Conservation (phyloP, 2,888 invertebrate species). For the Cryptus viduatorius region DNA sequence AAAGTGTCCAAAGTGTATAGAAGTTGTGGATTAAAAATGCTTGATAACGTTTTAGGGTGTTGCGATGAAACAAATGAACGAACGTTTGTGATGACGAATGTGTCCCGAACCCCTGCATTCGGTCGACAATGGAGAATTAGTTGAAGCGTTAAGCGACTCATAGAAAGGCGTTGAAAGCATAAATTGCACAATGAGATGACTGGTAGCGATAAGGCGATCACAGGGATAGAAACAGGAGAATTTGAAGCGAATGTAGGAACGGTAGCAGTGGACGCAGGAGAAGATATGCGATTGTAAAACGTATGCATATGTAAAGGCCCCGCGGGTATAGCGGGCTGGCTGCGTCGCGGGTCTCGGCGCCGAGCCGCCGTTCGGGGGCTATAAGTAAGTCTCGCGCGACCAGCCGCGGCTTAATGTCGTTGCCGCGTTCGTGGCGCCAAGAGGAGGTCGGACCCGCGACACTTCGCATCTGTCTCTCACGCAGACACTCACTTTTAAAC, state of each 20-base stretch:
- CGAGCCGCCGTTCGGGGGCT: slow-evolving; percentile 75
- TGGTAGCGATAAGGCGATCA: not conserved
- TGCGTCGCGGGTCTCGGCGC: slow-evolving; percentile 64
- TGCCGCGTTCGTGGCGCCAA: slow-evolving; percentile 84
- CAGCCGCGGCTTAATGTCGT: slow-evolving; percentile 83
- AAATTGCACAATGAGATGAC: slow-evolving; percentile 3
- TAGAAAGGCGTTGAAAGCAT: no score
- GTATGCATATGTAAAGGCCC: slow-evolving; percentile 42
- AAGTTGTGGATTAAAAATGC: no score
- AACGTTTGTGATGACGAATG: no score
- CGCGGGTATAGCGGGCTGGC: slow-evolving; percentile 59
- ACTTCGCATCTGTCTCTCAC: slow-evolving; percentile 61
- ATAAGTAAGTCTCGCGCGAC: slow-evolving; percentile 83
- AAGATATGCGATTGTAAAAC: slow-evolving; percentile 43
- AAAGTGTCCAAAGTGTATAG: no score
- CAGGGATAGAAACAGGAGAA: slow-evolving; percentile 5
- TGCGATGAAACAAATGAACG: no score
- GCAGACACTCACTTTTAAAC: slow-evolving; percentile 22
- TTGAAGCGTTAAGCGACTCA: not conserved
- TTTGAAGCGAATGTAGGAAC: not conserved
- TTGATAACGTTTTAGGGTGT: no score
- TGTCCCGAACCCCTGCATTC: not conserved
- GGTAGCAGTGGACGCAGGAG: slow-evolving; percentile 35
- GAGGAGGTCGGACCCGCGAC: slow-evolving; percentile 74
- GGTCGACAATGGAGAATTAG: not conserved